These are phyloP conservation scores for Ophonus ardosiacus DNA, from an alignment of 2,888 invertebrate genomes.

Conservation along the genomic window DNA sequence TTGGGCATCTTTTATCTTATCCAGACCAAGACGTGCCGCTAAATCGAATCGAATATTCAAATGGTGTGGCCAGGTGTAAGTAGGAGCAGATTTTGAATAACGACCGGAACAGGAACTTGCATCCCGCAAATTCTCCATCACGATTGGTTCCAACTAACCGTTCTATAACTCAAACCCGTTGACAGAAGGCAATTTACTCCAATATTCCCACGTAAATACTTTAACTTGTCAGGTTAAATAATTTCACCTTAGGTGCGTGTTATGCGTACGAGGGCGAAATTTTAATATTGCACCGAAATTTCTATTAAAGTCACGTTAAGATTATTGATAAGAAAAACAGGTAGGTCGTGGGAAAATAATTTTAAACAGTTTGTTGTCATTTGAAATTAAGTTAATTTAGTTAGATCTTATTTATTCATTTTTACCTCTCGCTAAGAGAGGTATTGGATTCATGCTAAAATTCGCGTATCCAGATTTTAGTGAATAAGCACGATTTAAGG, in stretches of 20 bases:
- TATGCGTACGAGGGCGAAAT: not conserved
- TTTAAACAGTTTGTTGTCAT: too few relatives aligned
- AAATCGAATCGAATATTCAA: conserved; percentile 27
- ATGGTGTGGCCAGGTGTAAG: conserved; percentile 30
- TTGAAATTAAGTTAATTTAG: too few relatives aligned
- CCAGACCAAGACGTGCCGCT: not conserved
- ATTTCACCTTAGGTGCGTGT: conserved; percentile 10
- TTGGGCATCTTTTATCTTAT: conserved; percentile 38
- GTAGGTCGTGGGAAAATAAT: too few relatives aligned
- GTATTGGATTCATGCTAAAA: too few relatives aligned
- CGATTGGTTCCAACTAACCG: conserved; percentile 51
- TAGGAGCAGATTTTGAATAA: conserved; percentile 58
- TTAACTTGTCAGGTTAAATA: conserved; percentile 32
- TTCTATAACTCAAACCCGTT: conserved; percentile 61
- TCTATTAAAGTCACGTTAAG: too few relatives aligned
- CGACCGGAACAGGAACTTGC: conserved; percentile 45
- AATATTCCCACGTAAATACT: conserved; percentile 51
- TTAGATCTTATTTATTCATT: too few relatives aligned
- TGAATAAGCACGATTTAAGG: too few relatives aligned
- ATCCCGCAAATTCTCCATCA: conserved; percentile 59
- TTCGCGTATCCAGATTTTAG: too few relatives aligned
- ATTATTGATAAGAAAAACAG: too few relatives aligned
- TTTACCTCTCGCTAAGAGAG: too few relatives aligned
- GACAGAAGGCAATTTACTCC: conserved; percentile 62
- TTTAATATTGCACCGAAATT: not conserved